Percentiles rank a stretch among this genome's conserved stretches.
These are phyloP conservation scores for Phyllostomus hastatus DNA, from an alignment of 2,113 vertebrate species.

Conservation along the genomic window DNA sequence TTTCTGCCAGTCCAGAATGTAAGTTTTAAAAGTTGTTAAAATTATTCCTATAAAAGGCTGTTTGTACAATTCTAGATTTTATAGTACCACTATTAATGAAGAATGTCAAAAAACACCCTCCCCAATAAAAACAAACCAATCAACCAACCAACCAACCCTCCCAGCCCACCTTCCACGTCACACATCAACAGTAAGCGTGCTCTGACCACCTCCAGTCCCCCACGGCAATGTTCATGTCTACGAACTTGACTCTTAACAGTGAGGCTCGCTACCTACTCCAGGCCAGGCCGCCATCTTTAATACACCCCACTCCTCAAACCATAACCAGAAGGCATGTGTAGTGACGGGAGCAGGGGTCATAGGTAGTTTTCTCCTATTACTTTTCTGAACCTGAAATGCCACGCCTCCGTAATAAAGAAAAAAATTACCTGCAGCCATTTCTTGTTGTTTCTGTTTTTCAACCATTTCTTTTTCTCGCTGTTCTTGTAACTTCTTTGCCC, in stretches of 20 bases:
- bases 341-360: accelerated
- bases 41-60: neutral
- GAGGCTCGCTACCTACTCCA: neutral
- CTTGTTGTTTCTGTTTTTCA: slow-evolving; percentile 96
- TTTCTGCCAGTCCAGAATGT: neutral
- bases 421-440: slow-evolving; percentile 89
- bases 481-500: slow-evolving; percentile 98
- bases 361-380: neutral
- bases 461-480: slow-evolving; percentile 97
- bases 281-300: neutral
- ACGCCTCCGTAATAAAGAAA: neutral
- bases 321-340: neutral
- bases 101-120: neutral
- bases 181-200: neutral
- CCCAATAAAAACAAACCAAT: neutral
- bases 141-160: neutral
- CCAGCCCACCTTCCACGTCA: neutral
- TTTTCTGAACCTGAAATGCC: neutral
- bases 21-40: neutral
- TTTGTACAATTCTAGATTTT: neutral
- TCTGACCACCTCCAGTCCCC: neutral
- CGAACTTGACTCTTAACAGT: neutral
- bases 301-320: neutral
- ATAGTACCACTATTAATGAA: neutral
- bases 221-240: neutral